A percentile compares a stretch with the other conserved stretches of the same genome.
phyloP scores from a whole-genome alignment of 2,797 vertebrate genomes.

The Oryzias dopingdopingensis region DNA sequence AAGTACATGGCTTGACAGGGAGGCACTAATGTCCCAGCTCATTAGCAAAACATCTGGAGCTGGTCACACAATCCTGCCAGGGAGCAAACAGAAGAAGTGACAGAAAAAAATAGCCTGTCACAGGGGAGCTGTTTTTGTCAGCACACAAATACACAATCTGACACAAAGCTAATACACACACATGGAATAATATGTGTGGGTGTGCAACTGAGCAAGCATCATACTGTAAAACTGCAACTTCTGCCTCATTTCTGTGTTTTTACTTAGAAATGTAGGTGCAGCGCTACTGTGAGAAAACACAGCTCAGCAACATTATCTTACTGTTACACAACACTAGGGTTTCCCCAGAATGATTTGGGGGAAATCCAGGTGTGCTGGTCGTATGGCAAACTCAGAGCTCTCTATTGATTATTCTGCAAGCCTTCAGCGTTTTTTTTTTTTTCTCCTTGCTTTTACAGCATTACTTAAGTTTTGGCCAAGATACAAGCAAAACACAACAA shows the following conservation, averaged over 20 bases:
- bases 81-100: conserved; percentile 43
- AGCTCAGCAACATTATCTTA: conserved; percentile 29
- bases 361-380: conserved; percentile 6
- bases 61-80: conserved; percentile 52
- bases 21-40: conserved; percentile 52
- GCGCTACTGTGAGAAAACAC: conserved; percentile 20
- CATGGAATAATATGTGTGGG: not conserved
- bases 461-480: too few species aligned
- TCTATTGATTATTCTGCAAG: conserved; percentile 15
- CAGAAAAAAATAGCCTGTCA: conserved; percentile 37
- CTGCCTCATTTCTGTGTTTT: conserved; percentile 15
- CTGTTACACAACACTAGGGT: conserved; percentile 31
- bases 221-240: not conserved
- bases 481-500: too few species aligned
- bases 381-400: not conserved
- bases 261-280: conserved; percentile 24
- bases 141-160: not conserved
- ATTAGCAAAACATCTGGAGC: conserved; percentile 62
- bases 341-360: conserved; percentile 15
- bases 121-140: conserved; percentile 31
- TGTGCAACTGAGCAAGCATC: not conserved
- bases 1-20: conserved; percentile 41
- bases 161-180: not conserved
- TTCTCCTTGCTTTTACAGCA: too few species aligned
- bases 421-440: not conserved